These are phyloP conservation scores for Philonicus albiceps DNA, from an alignment of 2,888 invertebrate genomes.

Conservation along the genomic window DNA sequence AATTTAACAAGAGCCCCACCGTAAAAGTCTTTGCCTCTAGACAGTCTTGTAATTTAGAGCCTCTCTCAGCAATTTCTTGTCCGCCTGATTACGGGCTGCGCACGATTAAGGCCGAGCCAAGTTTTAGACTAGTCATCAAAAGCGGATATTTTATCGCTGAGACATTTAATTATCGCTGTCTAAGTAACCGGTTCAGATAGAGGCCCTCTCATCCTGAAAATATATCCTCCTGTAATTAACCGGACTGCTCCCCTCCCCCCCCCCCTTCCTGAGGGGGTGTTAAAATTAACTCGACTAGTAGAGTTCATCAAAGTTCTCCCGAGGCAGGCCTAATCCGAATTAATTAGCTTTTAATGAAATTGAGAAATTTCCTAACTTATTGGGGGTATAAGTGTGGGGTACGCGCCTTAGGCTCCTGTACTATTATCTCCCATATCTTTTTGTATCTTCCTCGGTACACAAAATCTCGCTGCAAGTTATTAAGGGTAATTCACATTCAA, in stretches of 20 bases:
- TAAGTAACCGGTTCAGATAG: not conserved
- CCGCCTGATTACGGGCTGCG: not conserved
- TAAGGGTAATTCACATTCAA: constrained; percentile 16
- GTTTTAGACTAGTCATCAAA: constrained; percentile 9
- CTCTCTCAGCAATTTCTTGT: not conserved
- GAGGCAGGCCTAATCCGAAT: not conserved
- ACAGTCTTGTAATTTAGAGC: not conserved
- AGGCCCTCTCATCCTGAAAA: not conserved
- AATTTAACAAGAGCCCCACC: not conserved
- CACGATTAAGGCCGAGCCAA: not conserved
- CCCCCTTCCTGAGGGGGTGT: not conserved
- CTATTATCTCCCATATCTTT: not conserved
- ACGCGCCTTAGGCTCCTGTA: not conserved
- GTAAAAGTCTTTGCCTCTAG: not conserved
- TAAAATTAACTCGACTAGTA: not conserved
- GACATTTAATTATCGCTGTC: not conserved
- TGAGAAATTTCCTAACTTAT: constrained; percentile 20
- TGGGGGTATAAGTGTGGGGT: no score
- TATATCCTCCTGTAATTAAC: not conserved
- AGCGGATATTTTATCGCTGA: not conserved
- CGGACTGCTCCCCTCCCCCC: not conserved
- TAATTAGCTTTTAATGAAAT: constrained; percentile 34
- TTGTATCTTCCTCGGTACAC: not conserved
- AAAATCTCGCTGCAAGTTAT: not conserved
- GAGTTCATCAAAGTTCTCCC: not conserved